These are phyloP conservation scores for Sclerurus mexicanus DNA, from an alignment of 2,113 vertebrate species.

Conservation along the genomic window DNA sequence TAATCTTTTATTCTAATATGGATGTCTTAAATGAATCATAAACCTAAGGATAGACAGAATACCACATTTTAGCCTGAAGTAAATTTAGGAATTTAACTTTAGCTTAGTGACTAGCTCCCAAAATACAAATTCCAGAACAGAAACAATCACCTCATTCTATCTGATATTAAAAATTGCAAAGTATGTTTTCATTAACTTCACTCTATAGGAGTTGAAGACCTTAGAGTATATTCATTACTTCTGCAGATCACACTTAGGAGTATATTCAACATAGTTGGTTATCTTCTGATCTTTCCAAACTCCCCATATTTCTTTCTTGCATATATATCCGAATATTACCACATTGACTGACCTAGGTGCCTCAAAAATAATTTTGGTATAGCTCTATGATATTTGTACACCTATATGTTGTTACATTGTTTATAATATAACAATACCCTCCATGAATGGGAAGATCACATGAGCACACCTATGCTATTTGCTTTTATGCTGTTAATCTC, in stretches of 20 bases:
- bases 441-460: background rate
- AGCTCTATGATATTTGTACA: background rate
- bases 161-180: background rate
- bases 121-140: background rate
- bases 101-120: background rate
- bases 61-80: background rate
- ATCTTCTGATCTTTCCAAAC: background rate
- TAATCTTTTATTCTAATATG: background rate
- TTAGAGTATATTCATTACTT: background rate
- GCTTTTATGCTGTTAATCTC: background rate
- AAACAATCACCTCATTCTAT: background rate
- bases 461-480: background rate
- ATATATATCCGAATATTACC: background rate
- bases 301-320: background rate
- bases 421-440: background rate
- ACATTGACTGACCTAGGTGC: background rate
- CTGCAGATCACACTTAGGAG: background rate
- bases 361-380: background rate
- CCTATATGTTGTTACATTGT: background rate
- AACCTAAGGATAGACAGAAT: background rate
- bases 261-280: background rate
- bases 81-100: background rate
- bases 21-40: background rate
- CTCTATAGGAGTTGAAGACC: background rate
- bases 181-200: background rate